Evolutionary conservation across 2,113 vertebrate genomes (phyloP).

Genomic region (Plestiodon gilberti): DNA sequence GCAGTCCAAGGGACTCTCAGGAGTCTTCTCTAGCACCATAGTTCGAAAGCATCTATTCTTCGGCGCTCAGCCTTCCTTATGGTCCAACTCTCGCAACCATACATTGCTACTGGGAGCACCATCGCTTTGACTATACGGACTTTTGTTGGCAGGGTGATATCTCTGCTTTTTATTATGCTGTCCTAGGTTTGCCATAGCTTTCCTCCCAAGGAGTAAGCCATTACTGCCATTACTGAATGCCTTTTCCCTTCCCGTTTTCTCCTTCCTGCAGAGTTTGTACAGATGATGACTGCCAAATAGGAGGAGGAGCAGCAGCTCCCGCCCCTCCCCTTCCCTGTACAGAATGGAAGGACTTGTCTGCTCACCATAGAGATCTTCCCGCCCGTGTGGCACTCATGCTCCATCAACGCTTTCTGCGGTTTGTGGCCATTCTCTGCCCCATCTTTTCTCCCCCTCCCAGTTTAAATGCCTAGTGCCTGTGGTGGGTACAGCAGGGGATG

Average conservation of each 20-base stretch:
- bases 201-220: no score
- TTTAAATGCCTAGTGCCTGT: neutral
- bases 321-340: neutral
- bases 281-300: slow-evolving; percentile 74
- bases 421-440: neutral
- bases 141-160: no score
- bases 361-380: neutral
- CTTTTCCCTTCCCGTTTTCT: neutral
- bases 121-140: no score
- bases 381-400: neutral
- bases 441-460: neutral
- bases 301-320: neutral
- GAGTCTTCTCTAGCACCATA: no score
- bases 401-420: slow-evolving; percentile 5
- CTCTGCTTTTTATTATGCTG: no score
- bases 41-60: no score
- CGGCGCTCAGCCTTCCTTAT: no score
- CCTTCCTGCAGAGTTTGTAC: slow-evolving; percentile 62
- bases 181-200: no score
- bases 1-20: no score
- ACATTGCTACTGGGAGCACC: no score
- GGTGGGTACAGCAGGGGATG: neutral
- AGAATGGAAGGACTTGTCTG: slow-evolving; percentile 8
- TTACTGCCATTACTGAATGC: no score
- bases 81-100: no score